Evolutionary conservation across 1,140 invertebrate genomes (phyloP), one percentile per base, ranked within the genome.

Genomic region (Liolophura sinensis): DNA sequence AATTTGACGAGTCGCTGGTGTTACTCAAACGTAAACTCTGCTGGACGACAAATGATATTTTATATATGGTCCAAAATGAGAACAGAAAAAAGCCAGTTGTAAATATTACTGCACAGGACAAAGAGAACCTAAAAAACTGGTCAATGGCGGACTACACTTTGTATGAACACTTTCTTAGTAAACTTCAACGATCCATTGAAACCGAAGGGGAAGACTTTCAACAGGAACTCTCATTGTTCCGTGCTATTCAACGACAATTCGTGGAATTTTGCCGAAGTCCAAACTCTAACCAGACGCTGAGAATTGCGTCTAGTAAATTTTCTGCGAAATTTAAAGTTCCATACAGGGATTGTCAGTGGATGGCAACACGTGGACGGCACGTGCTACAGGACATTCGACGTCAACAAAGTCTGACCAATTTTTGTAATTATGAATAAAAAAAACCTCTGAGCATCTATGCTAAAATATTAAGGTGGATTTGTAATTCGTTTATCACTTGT

Each of bases 1-100:
- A 84, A 59, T 85, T 88, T 74, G 86, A 88, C 67, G 85, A 87
- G 68, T 87, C 86, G 4, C 73, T 88, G 47, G 77, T 88, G 48
- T 70, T 88, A 11, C 68, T 88, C 47, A 78, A 79, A 50, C 72
- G 87, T 57, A 68, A 81, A 7, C 78, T 88, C 51, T 86, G 84
- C 60, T 87, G 87, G 86, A 71, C 81, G 9, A 73, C 84, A 22
- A 76, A 82, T 50, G 80, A 87, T 64, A 78, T 88, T 7, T 58
- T 84, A 0, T 84, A 80, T 65, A 20, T 71, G 24, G 24, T 16
- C 15, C 68, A 64, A 52, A 72, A 74, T 25, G 50, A 20, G 0
- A 54, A 64, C 15, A 47, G n/a, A 63, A 25, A 56, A 5, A 31
- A 62, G 1, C 15, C 54, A 0, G 31, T 60, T 20, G n/a, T 68